Evolutionary conservation across 2,797 vertebrate species (phyloP).

Genomic region (Falco rusticolus): DNA sequence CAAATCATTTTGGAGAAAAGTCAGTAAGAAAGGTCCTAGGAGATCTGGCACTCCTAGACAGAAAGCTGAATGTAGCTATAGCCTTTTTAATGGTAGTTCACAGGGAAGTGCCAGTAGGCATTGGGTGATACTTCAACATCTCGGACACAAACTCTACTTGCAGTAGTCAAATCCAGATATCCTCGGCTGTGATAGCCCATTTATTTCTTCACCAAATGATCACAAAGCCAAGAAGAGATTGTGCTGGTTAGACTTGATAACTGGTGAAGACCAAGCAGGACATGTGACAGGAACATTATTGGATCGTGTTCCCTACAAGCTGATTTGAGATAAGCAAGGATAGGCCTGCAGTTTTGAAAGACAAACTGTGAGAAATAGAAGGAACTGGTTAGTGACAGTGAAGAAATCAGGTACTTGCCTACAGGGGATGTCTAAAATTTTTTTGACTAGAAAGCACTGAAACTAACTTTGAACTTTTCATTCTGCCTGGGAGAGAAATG

Average conservation of each 20-base stretch:
- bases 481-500: neutral
- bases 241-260: neutral
- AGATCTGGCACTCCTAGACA: neutral
- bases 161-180: neutral
- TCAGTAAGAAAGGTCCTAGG: neutral
- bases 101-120: neutral
- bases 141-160: neutral
- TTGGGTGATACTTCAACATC: neutral
- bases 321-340: neutral
- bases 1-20: neutral
- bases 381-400: neutral
- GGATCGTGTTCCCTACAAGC: neutral
- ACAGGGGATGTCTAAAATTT: neutral
- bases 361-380: neutral
- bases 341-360: neutral
- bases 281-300: neutral
- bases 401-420: neutral
- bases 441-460: neutral
- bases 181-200: neutral
- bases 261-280: neutral
- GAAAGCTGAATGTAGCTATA: neutral
- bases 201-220: neutral
- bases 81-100: neutral
- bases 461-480: neutral
- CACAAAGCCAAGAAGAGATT: neutral